These are phyloP conservation scores for Automeris io DNA, from an alignment of 2,888 invertebrate genomes.

Conservation along the genomic window DNA sequence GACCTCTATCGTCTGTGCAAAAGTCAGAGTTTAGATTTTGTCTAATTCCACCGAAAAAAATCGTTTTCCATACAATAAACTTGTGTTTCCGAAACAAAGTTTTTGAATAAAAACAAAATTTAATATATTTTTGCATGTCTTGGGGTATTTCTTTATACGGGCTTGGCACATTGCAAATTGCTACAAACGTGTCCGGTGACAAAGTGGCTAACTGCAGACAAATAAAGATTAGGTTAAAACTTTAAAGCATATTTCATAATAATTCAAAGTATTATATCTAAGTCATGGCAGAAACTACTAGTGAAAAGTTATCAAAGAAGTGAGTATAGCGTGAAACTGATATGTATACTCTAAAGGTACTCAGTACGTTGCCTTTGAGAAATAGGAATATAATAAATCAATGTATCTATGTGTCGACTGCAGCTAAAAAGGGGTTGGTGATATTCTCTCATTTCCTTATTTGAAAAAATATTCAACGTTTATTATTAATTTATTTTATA, in stretches of 20 bases:
- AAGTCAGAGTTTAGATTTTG: too few species aligned
- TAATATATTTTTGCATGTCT: too few species aligned
- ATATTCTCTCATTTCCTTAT: too few species aligned
- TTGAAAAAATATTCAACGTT: slow-evolving; percentile 24
- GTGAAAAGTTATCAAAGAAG: slow-evolving; percentile 83
- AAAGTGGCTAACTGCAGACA: neutral
- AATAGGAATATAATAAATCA: slow-evolving; percentile 34
- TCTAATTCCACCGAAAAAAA: too few species aligned
- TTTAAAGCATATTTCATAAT: neutral
- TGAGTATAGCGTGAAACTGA: slow-evolving; percentile 66
- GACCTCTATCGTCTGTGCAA: too few species aligned
- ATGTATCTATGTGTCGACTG: slow-evolving; percentile 39
- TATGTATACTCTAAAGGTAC: slow-evolving; percentile 43
- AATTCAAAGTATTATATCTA: slow-evolving; percentile 2
- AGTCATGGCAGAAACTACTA: slow-evolving; percentile 75
- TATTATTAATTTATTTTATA: slow-evolving; percentile 59
- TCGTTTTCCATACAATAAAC: too few species aligned
- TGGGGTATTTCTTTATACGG: too few species aligned
- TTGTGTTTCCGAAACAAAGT: too few species aligned
- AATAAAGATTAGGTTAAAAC: too few species aligned
- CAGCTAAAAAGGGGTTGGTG: slow-evolving; percentile 62
- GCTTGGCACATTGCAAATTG: too few species aligned
- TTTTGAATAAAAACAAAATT: too few species aligned
- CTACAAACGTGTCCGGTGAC: slow-evolving; percentile 4
- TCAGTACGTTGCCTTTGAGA: slow-evolving; percentile 31